These are phyloP conservation scores for Penaeus chinensis DNA, from an alignment of 1,140 invertebrate species.

Conservation along the genomic window DNA sequence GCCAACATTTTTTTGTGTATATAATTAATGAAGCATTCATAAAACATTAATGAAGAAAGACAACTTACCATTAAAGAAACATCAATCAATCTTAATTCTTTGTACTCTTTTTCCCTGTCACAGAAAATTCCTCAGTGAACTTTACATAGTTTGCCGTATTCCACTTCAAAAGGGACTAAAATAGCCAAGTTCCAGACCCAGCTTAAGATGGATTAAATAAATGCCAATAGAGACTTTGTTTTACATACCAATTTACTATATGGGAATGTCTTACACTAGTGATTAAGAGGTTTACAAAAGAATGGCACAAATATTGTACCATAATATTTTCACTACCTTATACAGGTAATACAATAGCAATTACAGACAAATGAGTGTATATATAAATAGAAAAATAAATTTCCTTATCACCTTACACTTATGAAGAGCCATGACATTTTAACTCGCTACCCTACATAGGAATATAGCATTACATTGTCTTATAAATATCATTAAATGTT, in stretches of 20 bases:
- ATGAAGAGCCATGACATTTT: slow-evolving; percentile 14
- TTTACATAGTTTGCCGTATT: too few relatives aligned
- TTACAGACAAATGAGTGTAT: slow-evolving; percentile 14
- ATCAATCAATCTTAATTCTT: too few relatives aligned
- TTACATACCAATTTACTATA: slow-evolving; percentile 12
- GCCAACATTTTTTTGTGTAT: too few relatives aligned
- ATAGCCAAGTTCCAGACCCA: too few relatives aligned
- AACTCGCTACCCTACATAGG: slow-evolving; percentile 25
- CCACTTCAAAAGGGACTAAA: too few relatives aligned
- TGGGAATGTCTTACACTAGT: slow-evolving; percentile 3
- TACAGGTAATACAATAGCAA: slow-evolving; percentile 13
- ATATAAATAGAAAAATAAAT: slow-evolving; percentile 36
- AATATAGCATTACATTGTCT: slow-evolving; percentile 25
- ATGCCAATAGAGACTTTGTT: neutral
- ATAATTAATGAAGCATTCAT: too few relatives aligned
- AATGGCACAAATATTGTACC: slow-evolving; percentile 30
- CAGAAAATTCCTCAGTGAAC: too few relatives aligned
- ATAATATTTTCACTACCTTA: slow-evolving; percentile 21
- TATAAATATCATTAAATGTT: slow-evolving; percentile 31
- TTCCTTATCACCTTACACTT: slow-evolving; percentile 18
- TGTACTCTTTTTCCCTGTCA: too few relatives aligned
- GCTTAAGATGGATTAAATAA: neutral
- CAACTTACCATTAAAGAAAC: too few relatives aligned
- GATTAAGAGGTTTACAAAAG: neutral
- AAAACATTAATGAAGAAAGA: too few relatives aligned